Evolutionary conservation across 2,797 vertebrate species (phyloP).

Genomic region (Varecia variegata): DNA sequence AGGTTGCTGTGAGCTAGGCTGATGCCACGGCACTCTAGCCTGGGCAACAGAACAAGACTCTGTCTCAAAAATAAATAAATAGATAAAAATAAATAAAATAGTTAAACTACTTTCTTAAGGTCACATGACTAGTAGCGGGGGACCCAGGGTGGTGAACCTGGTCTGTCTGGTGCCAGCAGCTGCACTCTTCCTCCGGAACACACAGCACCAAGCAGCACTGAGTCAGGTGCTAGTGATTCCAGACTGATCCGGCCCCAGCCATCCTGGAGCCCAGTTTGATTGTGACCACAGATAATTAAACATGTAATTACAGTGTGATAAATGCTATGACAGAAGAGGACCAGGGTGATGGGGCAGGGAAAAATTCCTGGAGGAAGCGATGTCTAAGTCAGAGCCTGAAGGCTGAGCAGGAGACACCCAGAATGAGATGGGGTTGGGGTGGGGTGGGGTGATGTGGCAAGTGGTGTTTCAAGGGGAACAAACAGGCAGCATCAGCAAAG

Average conservation of each 20-base stretch:
- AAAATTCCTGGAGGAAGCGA: background rate
- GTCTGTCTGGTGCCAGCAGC: background rate
- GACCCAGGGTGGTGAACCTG: background rate
- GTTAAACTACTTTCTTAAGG: background rate
- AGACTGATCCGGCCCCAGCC: too few relatives aligned
- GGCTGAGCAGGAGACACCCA: background rate
- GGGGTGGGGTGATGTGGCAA: too few relatives aligned
- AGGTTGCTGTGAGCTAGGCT: too few relatives aligned
- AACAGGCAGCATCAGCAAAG: background rate
- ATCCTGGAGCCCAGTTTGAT: background rate
- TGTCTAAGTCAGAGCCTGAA: background rate
- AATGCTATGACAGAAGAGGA: background rate
- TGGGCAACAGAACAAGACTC: too few relatives aligned
- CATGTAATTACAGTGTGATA: too few relatives aligned
- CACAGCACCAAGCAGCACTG: background rate
- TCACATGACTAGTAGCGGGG: background rate
- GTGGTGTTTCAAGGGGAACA: background rate
- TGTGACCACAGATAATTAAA: background rate
- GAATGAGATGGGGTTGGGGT: background rate
- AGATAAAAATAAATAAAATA: too few relatives aligned
- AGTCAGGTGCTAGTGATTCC: background rate
- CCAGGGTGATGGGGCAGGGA: background rate
- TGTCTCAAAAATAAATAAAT: too few relatives aligned
- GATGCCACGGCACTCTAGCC: too few relatives aligned
- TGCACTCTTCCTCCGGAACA: accelerated